Conservation (phyloP, 2,797 vertebrate genomes). For the Premnoplex brunnescens region DNA sequence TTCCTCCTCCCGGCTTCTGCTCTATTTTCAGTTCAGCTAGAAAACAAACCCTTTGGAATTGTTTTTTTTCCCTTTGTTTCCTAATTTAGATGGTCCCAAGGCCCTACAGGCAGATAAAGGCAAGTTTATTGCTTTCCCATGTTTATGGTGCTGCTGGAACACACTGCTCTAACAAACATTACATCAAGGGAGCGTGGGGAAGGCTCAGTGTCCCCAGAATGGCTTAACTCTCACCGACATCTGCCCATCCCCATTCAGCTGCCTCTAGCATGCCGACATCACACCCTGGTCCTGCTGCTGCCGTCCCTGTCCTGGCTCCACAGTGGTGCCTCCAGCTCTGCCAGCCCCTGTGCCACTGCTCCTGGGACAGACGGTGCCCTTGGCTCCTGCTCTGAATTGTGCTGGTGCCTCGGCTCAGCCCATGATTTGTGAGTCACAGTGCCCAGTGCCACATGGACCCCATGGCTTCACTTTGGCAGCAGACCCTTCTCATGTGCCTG, state of each 20-base stretch:
- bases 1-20: background rate
- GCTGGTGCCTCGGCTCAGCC: background rate
- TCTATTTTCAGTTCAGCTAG: background rate
- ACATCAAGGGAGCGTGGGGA: background rate
- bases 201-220: background rate
- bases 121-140: background rate
- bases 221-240: slow-evolving; percentile 14
- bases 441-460: background rate
- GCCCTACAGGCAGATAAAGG: slow-evolving; percentile 39
- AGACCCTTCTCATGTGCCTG: background rate
- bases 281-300: fast-evolving
- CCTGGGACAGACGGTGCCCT: fast-evolving
- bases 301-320: fast-evolving
- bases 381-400: fast-evolving
- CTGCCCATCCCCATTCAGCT: background rate
- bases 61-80: slow-evolving; percentile 8
- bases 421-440: fast-evolving
- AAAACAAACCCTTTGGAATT: background rate
- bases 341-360: background rate
- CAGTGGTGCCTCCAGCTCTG: fast-evolving
- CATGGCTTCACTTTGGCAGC: fast-evolving
- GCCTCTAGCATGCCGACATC: fast-evolving
- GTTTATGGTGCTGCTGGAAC: slow-evolving; percentile 40
- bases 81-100: slow-evolving; percentile 54
- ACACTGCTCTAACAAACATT: background rate